phyloP scores from a whole-genome alignment of 2,797 vertebrate genomes.

The Sebastolobus alascanus region DNA sequence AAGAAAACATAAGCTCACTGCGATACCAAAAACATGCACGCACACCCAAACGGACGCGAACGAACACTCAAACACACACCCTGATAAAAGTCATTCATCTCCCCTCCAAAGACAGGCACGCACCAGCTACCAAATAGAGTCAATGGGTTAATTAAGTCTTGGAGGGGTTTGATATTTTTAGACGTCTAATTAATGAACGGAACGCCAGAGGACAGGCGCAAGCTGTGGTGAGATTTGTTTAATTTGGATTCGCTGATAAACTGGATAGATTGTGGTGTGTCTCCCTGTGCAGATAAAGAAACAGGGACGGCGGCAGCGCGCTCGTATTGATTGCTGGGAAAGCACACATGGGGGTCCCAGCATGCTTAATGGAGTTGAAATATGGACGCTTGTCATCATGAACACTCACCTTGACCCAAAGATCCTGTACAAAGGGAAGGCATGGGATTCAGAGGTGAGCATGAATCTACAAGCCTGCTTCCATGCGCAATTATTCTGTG shows the following conservation, averaged over 20 bases:
- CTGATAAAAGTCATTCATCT: constrained; percentile 73
- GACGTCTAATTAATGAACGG: constrained; percentile 85
- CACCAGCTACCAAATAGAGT: constrained; percentile 74
- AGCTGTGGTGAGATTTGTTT: constrained; percentile 83
- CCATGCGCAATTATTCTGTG: background rate
- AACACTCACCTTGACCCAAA: constrained; percentile 22
- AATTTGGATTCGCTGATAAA: constrained; percentile 79
- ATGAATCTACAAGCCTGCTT: background rate
- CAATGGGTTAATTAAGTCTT: constrained; percentile 88
- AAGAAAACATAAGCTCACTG: background rate
- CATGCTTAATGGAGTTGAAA: constrained; percentile 21
- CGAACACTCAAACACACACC: constrained; percentile 26
- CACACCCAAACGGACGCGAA: background rate
- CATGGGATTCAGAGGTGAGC: background rate
- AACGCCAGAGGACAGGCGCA: constrained; percentile 79
- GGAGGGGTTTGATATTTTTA: constrained; percentile 89
- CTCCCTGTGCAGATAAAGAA: constrained; percentile 54
- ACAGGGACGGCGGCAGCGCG: background rate
- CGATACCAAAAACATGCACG: constrained; percentile 5
- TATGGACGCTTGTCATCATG: background rate
- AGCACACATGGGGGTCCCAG: constrained; percentile 16
- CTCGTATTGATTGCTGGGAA: constrained; percentile 24
- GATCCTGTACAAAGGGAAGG: background rate
- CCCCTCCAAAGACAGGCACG: constrained; percentile 60
- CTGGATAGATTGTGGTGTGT: constrained; percentile 56